phyloP scores from a whole-genome alignment of 2,888 invertebrate species.

The Noctuana brunneofusca region DNA sequence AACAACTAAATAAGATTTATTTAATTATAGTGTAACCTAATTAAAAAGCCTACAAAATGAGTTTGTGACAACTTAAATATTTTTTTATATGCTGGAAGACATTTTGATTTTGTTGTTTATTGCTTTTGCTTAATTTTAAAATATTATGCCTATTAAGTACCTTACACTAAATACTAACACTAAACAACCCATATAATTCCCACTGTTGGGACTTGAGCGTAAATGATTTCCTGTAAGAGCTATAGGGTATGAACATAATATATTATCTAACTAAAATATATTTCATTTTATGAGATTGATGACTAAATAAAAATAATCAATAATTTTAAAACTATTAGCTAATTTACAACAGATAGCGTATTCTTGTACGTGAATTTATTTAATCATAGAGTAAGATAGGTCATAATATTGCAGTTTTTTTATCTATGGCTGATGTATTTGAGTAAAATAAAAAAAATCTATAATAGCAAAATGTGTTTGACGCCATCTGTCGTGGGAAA shows the following conservation, averaged over 20 bases:
- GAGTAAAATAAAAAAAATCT: no score
- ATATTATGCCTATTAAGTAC: constrained; percentile 51
- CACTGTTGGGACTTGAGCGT: not conserved
- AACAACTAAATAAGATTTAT: not conserved
- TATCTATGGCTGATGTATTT: no score
- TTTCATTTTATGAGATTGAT: constrained; percentile 22
- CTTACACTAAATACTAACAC: not conserved
- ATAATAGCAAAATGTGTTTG: no score
- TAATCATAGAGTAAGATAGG: no score
- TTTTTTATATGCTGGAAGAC: constrained; percentile 65
- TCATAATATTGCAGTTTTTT: no score
- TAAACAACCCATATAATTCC: constrained; percentile 3
- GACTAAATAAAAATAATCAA: not conserved
- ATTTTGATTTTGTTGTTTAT: constrained; percentile 62
- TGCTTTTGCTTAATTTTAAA: constrained; percentile 30
- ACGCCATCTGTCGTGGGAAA: no score
- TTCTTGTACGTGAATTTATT: no score
- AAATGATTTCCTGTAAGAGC: constrained; percentile 39
- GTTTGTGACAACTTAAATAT: constrained; percentile 44
- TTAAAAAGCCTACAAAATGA: constrained; percentile 12
- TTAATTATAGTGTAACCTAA: constrained; percentile 1
- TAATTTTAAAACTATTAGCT: not conserved
- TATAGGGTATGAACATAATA: constrained; percentile 36
- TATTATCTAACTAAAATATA: constrained; percentile 13
- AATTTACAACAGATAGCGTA: not conserved